These are phyloP conservation scores for Coelinius sp. DNA, from an alignment of 2,888 invertebrate species.

Conservation along the genomic window DNA sequence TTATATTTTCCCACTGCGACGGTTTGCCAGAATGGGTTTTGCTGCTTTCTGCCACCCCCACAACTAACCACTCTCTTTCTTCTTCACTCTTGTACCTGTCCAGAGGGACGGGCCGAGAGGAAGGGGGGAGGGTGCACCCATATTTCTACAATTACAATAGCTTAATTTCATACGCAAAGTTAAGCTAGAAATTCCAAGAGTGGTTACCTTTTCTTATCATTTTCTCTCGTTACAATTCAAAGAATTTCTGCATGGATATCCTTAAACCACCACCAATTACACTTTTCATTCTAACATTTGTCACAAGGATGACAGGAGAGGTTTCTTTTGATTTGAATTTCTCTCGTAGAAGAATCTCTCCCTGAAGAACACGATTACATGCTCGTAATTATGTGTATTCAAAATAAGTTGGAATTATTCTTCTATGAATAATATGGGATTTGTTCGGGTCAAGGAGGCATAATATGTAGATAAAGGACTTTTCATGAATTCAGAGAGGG, in stretches of 20 bases:
- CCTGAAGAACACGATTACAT: not conserved
- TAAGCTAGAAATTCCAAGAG: constrained; percentile 65
- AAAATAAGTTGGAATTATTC: not conserved
- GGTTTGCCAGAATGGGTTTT: constrained; percentile 39
- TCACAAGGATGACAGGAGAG: constrained; percentile 8
- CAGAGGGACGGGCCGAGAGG: not conserved
- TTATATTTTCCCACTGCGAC: constrained; percentile 58
- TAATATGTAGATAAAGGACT: not conserved
- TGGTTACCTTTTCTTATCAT: constrained; percentile 49
- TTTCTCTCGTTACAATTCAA: constrained; percentile 16
- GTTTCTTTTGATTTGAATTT: constrained; percentile 19
- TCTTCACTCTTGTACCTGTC: constrained; percentile 24
- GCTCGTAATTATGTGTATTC: not conserved
- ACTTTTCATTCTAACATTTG: constrained; percentile 17
- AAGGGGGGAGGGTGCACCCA: not conserved
- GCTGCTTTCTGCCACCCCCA: constrained; percentile 48
- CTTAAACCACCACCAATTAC: not conserved
- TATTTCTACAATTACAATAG: constrained; percentile 65
- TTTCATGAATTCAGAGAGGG: constrained; percentile 4
- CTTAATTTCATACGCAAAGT: constrained; percentile 70
- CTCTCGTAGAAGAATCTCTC: not conserved
- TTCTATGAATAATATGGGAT: not conserved
- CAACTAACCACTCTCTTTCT: constrained; percentile 30
- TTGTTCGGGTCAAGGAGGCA: not conserved
- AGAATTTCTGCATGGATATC: constrained; percentile 6